Evolutionary conservation across 2,888 invertebrate genomes (phyloP).

Genomic region (Atrina japonica): DNA sequence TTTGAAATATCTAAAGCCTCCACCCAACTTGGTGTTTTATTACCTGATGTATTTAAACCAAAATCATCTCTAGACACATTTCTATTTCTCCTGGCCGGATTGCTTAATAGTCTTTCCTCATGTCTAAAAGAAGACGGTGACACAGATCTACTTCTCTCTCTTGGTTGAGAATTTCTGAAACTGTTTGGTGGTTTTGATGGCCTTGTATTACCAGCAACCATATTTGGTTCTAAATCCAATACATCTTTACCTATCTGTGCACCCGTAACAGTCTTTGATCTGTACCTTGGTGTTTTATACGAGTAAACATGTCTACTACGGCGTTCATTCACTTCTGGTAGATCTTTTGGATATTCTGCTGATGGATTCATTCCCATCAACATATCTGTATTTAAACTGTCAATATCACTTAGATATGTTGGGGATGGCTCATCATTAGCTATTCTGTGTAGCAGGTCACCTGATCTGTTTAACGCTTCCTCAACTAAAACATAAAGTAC

Average conservation of each 20-base stretch:
- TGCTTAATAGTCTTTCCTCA: slow-evolving; percentile 52
- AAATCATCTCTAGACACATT: slow-evolving; percentile 52
- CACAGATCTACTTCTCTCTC: slow-evolving; percentile 61
- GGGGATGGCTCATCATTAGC: slow-evolving; percentile 50
- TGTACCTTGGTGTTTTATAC: slow-evolving; percentile 54
- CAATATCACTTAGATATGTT: slow-evolving; percentile 57
- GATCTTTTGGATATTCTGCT: slow-evolving; percentile 10
- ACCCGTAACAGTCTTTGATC: slow-evolving; percentile 56
- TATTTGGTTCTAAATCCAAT: not conserved
- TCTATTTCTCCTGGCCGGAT: slow-evolving; percentile 49
- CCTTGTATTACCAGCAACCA: not conserved
- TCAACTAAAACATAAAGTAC: slow-evolving; percentile 60
- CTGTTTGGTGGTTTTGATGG: slow-evolving; percentile 27
- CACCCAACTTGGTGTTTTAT: slow-evolving; percentile 62
- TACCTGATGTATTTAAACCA: slow-evolving; percentile 47
- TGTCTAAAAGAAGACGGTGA: slow-evolving; percentile 60
- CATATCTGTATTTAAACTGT: slow-evolving; percentile 61
- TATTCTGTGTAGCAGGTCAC: slow-evolving; percentile 55
- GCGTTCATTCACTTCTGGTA: slow-evolving; percentile 36
- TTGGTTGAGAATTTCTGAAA: slow-evolving; percentile 29
- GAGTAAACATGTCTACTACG: slow-evolving; percentile 62
- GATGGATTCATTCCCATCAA: slow-evolving; percentile 60
- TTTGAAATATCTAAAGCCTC: slow-evolving; percentile 61
- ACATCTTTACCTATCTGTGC: slow-evolving; percentile 50
- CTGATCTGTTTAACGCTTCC: slow-evolving; percentile 63